Evolutionary conservation across 2,888 invertebrate species (phyloP), one percentile per base, ranked within the genome.

Genomic region (Drosophila aldrichi): DNA sequence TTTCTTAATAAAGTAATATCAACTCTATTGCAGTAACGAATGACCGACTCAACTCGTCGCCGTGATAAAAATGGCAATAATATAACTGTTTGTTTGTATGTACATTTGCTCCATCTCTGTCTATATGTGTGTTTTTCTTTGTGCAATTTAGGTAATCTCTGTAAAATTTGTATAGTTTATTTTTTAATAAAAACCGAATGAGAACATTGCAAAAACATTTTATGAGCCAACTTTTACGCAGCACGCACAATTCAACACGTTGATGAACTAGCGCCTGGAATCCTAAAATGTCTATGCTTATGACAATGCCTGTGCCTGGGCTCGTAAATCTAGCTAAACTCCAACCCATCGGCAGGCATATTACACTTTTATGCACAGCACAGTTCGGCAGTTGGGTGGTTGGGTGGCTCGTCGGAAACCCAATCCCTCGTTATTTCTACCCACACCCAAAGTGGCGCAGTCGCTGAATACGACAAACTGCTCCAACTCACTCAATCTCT

Each of bases 151-250:
- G 66, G 83, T 90, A 89, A 89, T 85, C 76, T 88, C 67, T 79
- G 85, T 89, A 77, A 88, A 89, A 89, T 89, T 89, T 89, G 88
- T 84, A 89, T 82, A 88, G 85, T 89, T 88, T 88, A 79, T 89
- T 84, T 88, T 84, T 89, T 84, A 79, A 79, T 78, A 79, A 79
- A 81, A 74, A 34, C 69, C 40, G 44, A 89, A 87, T 72, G 69
- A 68, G 77, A 65, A 64, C 72, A 77, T 77, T 67, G 48, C 68
- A 46, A 69, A 76, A 78, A 84, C 58, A 49, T 1, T 84, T 84
- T 88, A 88, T 88, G 88, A 88, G 54, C 54, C 29, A 77, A 89
- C 57, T 66, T 89, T 89, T 70, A 86, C 58, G 67, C 65, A 54
- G 52, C 64, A 69, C 65, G 69, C 78, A 70, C 70, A 81, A 82